These are phyloP conservation scores for Allacma fusca DNA, from an alignment of 2,888 invertebrate species.

Conservation along the genomic window DNA sequence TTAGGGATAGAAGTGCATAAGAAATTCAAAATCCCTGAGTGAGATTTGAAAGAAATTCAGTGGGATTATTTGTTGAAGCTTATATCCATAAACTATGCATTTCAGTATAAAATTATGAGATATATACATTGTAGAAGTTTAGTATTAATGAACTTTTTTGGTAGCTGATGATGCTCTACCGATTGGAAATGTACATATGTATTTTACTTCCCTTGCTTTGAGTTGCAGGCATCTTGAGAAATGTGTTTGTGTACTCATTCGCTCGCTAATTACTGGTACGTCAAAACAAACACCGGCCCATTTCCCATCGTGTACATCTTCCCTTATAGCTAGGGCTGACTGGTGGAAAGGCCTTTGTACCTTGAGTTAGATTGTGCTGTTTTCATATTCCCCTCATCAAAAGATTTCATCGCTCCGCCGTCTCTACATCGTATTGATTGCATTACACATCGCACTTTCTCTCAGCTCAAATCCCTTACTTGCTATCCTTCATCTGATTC, in stretches of 20 bases:
- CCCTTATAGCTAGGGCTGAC: conserved; percentile 12
- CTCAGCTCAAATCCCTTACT: not conserved
- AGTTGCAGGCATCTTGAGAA: conserved; percentile 22
- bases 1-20: too few species aligned
- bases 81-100: too few species aligned
- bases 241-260: conserved; percentile 37
- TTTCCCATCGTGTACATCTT: conserved; percentile 40
- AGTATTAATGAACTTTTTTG: too few species aligned
- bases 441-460: conserved; percentile 32
- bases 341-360: conserved; percentile 29
- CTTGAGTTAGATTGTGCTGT: conserved; percentile 28
- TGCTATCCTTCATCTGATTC: not conserved
- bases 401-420: conserved; percentile 39
- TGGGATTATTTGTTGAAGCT: too few species aligned
- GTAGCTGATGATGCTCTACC: not conserved
- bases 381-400: conserved; percentile 39
- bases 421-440: conserved; percentile 43
- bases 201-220: conserved; percentile 25
- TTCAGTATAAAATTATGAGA: too few species aligned
- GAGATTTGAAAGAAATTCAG: too few species aligned
- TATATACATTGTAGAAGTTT: too few species aligned
- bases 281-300: conserved; percentile 56
- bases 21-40: too few species aligned
- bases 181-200: not conserved
- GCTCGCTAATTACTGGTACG: conserved; percentile 56